A percentile compares a stretch with the other conserved stretches of the same genome.
Conservation (phyloP, 2,888 invertebrate genomes). For the Tetropium fuscum region DNA sequence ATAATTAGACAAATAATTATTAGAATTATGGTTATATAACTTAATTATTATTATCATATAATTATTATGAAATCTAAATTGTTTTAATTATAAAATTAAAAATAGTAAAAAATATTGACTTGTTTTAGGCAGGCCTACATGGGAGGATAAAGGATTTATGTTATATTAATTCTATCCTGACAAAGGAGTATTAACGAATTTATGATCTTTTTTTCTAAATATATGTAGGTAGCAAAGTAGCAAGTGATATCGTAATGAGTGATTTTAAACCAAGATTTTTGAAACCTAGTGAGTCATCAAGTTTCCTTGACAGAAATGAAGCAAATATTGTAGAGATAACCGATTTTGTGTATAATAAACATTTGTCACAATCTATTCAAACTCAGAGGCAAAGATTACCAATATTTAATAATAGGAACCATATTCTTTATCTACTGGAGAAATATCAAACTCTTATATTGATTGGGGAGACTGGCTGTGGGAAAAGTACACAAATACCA, state of each 20-base stretch:
- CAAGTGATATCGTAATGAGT: conserved; percentile 54
- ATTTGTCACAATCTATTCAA: conserved; percentile 84
- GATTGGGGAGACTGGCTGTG: conserved; percentile 95
- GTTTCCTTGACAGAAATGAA: conserved; percentile 63
- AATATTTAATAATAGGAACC: conserved; percentile 86
- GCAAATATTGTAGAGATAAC: conserved; percentile 56
- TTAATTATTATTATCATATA: too few relatives aligned
- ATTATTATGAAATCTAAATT: too few relatives aligned
- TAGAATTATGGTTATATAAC: too few relatives aligned
- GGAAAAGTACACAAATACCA: conserved; percentile 96
- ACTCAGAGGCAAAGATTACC: conserved; percentile 89
- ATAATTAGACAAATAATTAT: too few relatives aligned
- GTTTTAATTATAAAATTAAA: too few relatives aligned
- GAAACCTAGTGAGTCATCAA: conserved; percentile 62
- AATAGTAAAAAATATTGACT: too few relatives aligned
- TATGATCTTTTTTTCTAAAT: too few relatives aligned
- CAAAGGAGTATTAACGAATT: too few relatives aligned
- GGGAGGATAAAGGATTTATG: too few relatives aligned
- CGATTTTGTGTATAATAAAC: conserved; percentile 85
- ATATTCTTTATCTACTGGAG: conserved; percentile 92
- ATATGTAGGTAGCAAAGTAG: background rate
- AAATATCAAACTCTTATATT: conserved; percentile 89
- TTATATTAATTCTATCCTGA: too few relatives aligned
- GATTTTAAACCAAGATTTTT: conserved; percentile 64
- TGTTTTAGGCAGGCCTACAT: too few relatives aligned